Percentiles rank a stretch among this genome's conserved stretches.
Conservation (phyloP, 1,140 invertebrate genomes). For the Heliconius nattereri region DNA sequence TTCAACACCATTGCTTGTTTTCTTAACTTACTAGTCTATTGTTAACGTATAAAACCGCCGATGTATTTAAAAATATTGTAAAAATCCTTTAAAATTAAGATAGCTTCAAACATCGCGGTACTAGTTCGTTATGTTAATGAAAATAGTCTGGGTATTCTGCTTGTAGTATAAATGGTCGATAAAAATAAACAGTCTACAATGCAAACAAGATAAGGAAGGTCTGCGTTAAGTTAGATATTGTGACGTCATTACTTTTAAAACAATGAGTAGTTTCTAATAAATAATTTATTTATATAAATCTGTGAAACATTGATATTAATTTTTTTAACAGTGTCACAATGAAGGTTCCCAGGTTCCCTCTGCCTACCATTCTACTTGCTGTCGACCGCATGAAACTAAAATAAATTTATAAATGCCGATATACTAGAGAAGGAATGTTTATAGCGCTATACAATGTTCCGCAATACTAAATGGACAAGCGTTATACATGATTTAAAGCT, state of each 20-base stretch:
- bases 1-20: neutral
- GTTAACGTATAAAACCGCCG: neutral
- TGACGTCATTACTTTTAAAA: neutral
- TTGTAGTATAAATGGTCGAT: neutral
- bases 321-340: too few species aligned
- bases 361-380: too few species aligned
- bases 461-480: too few species aligned
- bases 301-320: too few species aligned
- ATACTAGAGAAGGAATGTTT: too few species aligned
- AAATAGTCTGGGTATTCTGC: slow-evolving; percentile 13
- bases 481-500: too few species aligned
- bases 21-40: neutral
- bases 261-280: neutral
- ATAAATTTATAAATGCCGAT: too few species aligned
- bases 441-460: too few species aligned
- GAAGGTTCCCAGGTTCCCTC: neutral
- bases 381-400: too few species aligned
- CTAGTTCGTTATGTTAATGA: slow-evolving; percentile 1
- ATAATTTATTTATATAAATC: neutral
- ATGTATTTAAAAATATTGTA: neutral
- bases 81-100: neutral
- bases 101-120: neutral
- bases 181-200: slow-evolving; percentile 13
- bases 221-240: neutral
- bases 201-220: slow-evolving; percentile 10